A percentile compares a stretch with the other conserved stretches of the same genome.
phyloP scores from a whole-genome alignment of 2,888 invertebrate species.

The Eilema sororculum region DNA sequence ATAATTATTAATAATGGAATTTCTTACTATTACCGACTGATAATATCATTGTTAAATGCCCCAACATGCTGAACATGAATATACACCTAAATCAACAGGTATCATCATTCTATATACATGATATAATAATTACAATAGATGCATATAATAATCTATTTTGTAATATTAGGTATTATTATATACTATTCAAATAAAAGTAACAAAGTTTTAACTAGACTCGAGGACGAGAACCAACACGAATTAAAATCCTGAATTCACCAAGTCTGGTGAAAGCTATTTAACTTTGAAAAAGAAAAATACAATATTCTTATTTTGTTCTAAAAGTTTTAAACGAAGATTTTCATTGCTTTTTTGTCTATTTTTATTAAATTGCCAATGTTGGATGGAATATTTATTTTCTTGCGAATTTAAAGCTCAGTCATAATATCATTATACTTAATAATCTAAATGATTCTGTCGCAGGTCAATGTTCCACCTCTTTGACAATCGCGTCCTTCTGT shows the following conservation, averaged over 20 bases:
- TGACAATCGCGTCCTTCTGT: too few species aligned
- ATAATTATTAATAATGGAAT: too few species aligned
- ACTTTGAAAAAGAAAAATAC: slow-evolving; percentile 34
- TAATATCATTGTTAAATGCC: too few species aligned
- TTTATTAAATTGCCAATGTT: neutral
- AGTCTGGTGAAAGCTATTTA: slow-evolving; percentile 46
- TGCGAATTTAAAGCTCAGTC: neutral
- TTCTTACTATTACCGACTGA: too few species aligned
- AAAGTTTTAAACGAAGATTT: slow-evolving; percentile 37
- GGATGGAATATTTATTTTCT: neutral
- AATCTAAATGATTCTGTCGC: neutral
- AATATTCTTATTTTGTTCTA: slow-evolving; percentile 37
- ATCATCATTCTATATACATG: too few species aligned
- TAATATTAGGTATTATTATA: too few species aligned
- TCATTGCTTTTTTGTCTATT: slow-evolving; percentile 25
- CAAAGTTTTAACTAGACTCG: slow-evolving; percentile 37
- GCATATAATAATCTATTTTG: too few species aligned
- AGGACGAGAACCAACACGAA: slow-evolving; percentile 15
- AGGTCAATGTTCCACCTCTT: too few species aligned
- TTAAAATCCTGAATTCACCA: slow-evolving; percentile 34
- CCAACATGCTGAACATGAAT: too few species aligned
- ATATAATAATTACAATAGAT: too few species aligned
- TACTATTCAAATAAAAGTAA: slow-evolving; percentile 7
- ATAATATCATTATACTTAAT: neutral
- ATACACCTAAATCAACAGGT: too few species aligned